Conservation (phyloP, 2,888 invertebrate genomes). For the Rhagophthalmus giganteus region DNA sequence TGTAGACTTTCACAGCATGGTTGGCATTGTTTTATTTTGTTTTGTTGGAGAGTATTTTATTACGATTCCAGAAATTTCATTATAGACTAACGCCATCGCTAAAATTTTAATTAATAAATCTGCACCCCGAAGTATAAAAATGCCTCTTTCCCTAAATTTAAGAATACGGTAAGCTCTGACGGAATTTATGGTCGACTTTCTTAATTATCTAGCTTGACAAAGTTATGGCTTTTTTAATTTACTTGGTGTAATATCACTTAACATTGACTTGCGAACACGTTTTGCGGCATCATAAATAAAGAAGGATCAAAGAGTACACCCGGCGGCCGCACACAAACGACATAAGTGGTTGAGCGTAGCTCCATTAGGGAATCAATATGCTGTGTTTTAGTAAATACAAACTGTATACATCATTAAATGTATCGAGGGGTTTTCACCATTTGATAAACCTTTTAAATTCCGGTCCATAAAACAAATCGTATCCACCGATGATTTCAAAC, state of each 20-base stretch:
- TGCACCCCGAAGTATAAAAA: neutral
- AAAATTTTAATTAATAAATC: neutral
- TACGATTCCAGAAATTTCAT: neutral
- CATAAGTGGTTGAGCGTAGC: constrained; percentile 42
- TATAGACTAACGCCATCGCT: neutral
- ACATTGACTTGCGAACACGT: constrained; percentile 41
- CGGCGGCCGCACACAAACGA: constrained; percentile 39
- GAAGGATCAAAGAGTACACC: constrained; percentile 42
- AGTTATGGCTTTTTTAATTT: constrained; percentile 42
- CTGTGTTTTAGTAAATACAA: constrained; percentile 17
- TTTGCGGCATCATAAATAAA: constrained; percentile 45
- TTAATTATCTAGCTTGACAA: constrained; percentile 38
- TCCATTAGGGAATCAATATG: constrained; percentile 44
- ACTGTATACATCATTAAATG: constrained; percentile 12
- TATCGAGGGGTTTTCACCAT: constrained; percentile 8
- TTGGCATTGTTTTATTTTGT: constrained; percentile 11
- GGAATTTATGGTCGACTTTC: constrained; percentile 23
- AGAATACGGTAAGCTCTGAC: constrained; percentile 3
- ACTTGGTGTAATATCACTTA: constrained; percentile 39
- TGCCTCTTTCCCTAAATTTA: neutral
- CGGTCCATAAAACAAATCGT: neutral
- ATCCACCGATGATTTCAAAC: too few species aligned
- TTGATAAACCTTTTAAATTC: constrained; percentile 3
- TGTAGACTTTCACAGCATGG: too few species aligned
- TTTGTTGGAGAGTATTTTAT: constrained; percentile 2